Evolutionary conservation across 2,113 vertebrate species (phyloP).

Genomic region (Montifringilla adamsi): DNA sequence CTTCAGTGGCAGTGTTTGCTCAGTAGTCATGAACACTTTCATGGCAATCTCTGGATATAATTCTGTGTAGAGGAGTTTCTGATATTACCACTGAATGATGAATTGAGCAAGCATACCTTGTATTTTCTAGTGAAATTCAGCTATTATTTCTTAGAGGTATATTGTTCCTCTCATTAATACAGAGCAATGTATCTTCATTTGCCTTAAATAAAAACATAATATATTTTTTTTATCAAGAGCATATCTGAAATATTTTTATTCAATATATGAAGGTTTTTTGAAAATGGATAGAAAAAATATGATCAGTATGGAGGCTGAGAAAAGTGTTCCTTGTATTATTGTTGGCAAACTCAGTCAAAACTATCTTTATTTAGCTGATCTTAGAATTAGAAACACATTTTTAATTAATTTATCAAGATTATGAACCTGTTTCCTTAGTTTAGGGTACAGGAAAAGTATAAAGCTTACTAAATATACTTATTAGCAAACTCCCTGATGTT

Average conservation of each 20-base stretch:
- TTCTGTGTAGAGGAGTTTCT: neutral
- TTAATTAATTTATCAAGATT: neutral
- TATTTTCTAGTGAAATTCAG: neutral
- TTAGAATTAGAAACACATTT: neutral
- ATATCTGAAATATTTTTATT: neutral
- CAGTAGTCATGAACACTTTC: neutral
- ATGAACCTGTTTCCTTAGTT: neutral
- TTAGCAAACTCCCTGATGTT: neutral
- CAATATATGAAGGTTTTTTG: neutral
- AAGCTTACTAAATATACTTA: neutral
- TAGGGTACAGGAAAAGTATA: neutral
- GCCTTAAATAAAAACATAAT: neutral
- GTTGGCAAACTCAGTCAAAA: neutral
- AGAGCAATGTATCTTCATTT: neutral
- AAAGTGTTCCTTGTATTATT: neutral
- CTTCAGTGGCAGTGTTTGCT: neutral
- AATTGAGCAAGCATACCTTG: neutral
- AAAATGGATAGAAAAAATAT: neutral
- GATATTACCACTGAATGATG: neutral
- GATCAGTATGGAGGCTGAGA: neutral
- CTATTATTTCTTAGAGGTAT: neutral
- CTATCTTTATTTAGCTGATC: neutral
- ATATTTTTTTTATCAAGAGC: neutral
- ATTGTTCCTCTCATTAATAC: neutral
- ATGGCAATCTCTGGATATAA: neutral